phyloP scores from a whole-genome alignment of 2,797 vertebrate genomes.

The Tauraco hartlaubi region DNA sequence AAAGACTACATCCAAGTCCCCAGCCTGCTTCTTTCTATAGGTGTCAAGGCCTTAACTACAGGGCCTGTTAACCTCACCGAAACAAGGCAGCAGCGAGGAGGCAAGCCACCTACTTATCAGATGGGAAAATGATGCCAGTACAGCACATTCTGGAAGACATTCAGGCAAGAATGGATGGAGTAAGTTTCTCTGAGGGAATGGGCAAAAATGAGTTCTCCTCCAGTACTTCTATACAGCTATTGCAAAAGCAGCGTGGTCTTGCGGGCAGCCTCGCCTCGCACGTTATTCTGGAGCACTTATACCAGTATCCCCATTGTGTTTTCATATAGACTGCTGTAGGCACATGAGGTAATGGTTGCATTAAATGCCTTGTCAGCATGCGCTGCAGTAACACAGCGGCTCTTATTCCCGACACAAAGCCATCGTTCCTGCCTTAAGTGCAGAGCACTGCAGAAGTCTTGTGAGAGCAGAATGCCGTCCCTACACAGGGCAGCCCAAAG shows the following conservation, averaged over 20 bases:
- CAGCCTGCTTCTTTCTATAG: neutral
- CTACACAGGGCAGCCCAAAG: neutral
- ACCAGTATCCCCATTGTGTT: neutral
- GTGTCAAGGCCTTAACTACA: neutral
- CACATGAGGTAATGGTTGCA: constrained; percentile 30
- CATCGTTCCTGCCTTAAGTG: neutral
- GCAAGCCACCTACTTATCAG: neutral
- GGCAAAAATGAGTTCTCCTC: neutral
- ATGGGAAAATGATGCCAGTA: neutral
- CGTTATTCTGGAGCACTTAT: rapidly evolving
- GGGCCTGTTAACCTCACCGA: neutral
- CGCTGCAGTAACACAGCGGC: neutral
- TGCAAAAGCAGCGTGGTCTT: neutral
- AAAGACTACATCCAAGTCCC: neutral
- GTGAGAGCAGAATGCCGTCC: neutral
- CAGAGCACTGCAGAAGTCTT: neutral
- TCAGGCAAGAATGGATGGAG: neutral
- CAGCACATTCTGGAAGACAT: neutral
- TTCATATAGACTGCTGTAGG: neutral
- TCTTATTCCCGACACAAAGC: constrained; percentile 27
- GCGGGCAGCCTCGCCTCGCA: neutral
- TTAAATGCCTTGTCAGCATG: constrained; percentile 22
- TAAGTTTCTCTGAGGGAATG: neutral
- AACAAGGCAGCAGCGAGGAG: neutral
- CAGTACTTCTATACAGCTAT: rapidly evolving